Conservation (phyloP, 2,888 invertebrate species). For the Eledone cirrhosa region DNA sequence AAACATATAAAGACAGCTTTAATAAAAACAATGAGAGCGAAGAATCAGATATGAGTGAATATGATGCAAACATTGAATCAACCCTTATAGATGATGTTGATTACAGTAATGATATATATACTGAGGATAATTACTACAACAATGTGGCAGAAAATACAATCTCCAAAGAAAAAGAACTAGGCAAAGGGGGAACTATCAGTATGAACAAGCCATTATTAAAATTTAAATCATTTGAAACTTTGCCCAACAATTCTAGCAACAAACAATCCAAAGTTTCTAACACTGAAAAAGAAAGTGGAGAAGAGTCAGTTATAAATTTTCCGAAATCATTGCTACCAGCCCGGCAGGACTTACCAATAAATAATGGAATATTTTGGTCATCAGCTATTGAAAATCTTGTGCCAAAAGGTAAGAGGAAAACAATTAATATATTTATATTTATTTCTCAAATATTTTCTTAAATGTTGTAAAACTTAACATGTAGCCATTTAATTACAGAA, state of each 20-base stretch:
- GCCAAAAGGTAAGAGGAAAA: conserved; percentile 17
- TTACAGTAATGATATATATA: background rate
- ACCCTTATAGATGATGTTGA: background rate
- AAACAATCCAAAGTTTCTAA: no score
- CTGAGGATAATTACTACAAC: conserved; percentile 12
- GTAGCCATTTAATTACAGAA: no score
- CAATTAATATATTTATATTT: background rate
- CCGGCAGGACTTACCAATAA: no score
- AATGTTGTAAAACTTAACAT: no score
- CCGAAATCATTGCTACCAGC: no score
- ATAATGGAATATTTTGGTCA: conserved; percentile 3
- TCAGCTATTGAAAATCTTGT: conserved; percentile 16
- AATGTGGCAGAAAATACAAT: background rate
- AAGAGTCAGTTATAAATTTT: no score
- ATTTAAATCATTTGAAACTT: conserved; percentile 15
- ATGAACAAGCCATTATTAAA: background rate
- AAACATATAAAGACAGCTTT: background rate
- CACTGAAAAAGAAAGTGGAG: no score
- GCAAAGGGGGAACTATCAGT: background rate
- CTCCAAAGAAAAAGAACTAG: background rate
- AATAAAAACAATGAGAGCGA: conserved; percentile 10
- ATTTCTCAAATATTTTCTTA: background rate
- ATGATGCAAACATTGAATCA: background rate
- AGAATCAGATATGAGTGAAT: background rate
- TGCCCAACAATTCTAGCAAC: no score